Base-by-base conservation (phyloP, 2,113 vertebrate species). In the Tragelaphus imberbis region DNA sequence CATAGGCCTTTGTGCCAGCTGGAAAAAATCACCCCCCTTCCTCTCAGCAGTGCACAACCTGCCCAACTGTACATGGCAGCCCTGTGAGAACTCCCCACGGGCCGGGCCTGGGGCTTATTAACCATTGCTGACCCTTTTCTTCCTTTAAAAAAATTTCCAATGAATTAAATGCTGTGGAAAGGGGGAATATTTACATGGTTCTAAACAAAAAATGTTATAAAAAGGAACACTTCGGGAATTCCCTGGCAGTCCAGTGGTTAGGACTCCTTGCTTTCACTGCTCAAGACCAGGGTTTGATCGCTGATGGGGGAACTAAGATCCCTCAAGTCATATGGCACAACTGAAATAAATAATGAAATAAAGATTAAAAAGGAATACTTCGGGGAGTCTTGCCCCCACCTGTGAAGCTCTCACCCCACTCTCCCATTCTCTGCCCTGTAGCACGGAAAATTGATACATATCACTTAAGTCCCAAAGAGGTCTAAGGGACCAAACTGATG, bases 1-100 rank as follows among this genome's bases (percentile, higher is more conserved):
- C 9, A 19, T 0, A 1, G 21, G 28, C 49, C 58, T 75, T 0
- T 36, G 55, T 47, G 27, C 36, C 68, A 4, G 9, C 0, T 7
- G 30, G 84, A 7, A 77, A 86, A 59, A 88, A 53, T 5, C 33
- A 53, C 19, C 53, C 47, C 21, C 17, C 28, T 30, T 61, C 30
- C 68, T 28, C 84, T 84, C 25, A 9, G 75, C 82, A 65, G 21
- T 51, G 27, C 44, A 23, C 88, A 14, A 19, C 77, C 79, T 86
- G 51, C 71, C 77, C 47, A 51, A 5, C 77, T 15, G 2, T 27
- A 56, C 93, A 6, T 10, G 4, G 90, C 81, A 93, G 86, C 82
- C 58, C 88, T 25, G 58, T 16, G 75, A 59, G 55, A 80, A 40
- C 33, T 40, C 11, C 33, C 75, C 30, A 30, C 11, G 61, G 58